Evolutionary conservation across 2,888 invertebrate genomes (phyloP), one percentile per base, ranked within the genome.

Genomic region (Halictus ligatus): DNA sequence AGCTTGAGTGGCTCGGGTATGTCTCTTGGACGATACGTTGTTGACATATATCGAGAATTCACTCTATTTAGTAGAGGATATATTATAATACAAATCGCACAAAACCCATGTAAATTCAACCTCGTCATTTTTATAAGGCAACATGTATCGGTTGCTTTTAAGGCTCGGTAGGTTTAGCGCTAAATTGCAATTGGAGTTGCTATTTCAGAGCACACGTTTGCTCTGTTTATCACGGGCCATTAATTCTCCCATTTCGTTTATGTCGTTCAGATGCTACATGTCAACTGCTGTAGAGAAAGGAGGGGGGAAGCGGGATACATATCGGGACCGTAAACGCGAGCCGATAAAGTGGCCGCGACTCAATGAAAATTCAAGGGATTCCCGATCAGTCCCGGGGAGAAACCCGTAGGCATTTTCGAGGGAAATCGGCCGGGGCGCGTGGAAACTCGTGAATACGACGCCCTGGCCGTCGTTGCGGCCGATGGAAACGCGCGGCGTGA

Each of bases 351-450:
- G 64, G 18, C 6, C 25, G 10, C 43, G 71, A 21, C 12, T n/a
- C 29, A 58, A 78, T 58, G 78, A 72, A 50, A 75, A 69, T 48
- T 75, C 67, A 69, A 50, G 75, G 54, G 54, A n/a, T 54, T 58
- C 43, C 69, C 80, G 43, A 54, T 54, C 43, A 18, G 43, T n/a
- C 21, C 21, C 67, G 13, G 15, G 5, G 80, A 69, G 69, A 21
- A 72, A 78, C n/a, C 29, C 43, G 54, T 54, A 54, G 46, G 75
- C 46, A 75, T 69, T 71, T 80, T 80, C 67, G 46, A 43, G 75
- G 54, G 50, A 69, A 75, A 80, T 78, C 69, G 67, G 40, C 29
- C 50, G 48, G 21, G 67, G 7, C n/a, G 54, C 50, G 54, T 75
- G 25, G 80, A 29, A 46, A 69, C 75, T 18, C 7, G 64, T 64